Percentiles rank a stretch among this genome's conserved stretches.
phyloP scores from a whole-genome alignment of 2,113 vertebrate species.

The Scomber japonicus region DNA sequence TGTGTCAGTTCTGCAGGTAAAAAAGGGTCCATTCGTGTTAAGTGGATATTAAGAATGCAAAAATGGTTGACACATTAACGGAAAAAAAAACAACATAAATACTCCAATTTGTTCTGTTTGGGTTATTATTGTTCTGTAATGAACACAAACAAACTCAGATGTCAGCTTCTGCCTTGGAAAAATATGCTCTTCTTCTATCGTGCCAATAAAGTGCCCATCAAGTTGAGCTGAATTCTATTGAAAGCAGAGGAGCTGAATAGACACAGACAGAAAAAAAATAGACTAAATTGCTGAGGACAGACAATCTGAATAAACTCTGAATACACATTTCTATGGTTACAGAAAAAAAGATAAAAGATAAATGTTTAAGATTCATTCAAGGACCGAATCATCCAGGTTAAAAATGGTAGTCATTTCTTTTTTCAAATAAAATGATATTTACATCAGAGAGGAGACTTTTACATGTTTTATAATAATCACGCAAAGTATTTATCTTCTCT shows the following conservation, averaged over 20 bases:
- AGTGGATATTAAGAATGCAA: conserved; percentile 43
- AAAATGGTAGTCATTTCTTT: neutral
- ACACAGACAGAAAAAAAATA: neutral
- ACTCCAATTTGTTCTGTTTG: conserved; percentile 12
- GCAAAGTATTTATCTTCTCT: neutral
- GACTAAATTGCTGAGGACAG: conserved; percentile 2
- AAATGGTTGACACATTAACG: conserved; percentile 11
- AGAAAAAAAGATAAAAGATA: neutral
- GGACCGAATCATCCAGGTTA: neutral
- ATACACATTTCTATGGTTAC: neutral
- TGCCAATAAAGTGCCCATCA: conserved; percentile 48
- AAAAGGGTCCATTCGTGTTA: conserved; percentile 29
- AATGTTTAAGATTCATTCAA: conserved; percentile 12
- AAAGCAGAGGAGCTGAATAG: conserved; percentile 32
- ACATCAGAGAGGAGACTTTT: neutral
- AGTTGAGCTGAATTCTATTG: conserved; percentile 34
- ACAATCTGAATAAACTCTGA: conserved; percentile 7
- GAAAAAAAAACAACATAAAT: conserved; percentile 35
- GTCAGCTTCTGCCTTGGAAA: conserved; percentile 33
- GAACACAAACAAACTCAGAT: conserved; percentile 27
- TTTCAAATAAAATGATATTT: neutral
- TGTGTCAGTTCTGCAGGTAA: conserved; percentile 18
- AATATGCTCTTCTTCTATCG: conserved; percentile 7
- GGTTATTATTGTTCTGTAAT: conserved; percentile 44
- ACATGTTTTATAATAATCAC: neutral